A percentile compares a stretch with the other conserved stretches of the same genome.
phyloP scores from a whole-genome alignment of 2,888 invertebrate genomes.

The Patella ulyssiponensis region DNA sequence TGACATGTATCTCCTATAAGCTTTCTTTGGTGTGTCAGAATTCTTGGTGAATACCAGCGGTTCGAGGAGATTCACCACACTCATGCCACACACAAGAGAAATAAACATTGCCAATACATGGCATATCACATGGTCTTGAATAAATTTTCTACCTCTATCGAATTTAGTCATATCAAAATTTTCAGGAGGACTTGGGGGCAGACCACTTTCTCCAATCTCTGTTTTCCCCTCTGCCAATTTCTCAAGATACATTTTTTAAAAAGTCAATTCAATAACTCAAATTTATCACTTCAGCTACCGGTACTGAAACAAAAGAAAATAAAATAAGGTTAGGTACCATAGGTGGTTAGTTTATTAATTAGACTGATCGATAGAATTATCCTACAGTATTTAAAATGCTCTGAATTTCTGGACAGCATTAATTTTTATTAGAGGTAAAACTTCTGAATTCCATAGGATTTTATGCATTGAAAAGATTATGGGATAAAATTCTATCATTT shows the following conservation, averaged over 20 bases:
- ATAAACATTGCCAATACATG: slow-evolving; percentile 82
- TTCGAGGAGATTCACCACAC: slow-evolving; percentile 82
- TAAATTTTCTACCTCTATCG: slow-evolving; percentile 80
- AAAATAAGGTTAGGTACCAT: too few species aligned
- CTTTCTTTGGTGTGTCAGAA: slow-evolving; percentile 78
- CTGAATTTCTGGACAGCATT: too few species aligned
- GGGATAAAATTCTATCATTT: too few species aligned
- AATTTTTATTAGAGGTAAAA: too few species aligned
- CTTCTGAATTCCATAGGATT: too few species aligned
- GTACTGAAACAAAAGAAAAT: too few species aligned
- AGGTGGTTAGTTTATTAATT: too few species aligned
- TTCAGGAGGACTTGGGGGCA: slow-evolving; percentile 56
- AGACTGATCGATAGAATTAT: too few species aligned
- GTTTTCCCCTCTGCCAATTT: neutral
- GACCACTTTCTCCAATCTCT: slow-evolving; percentile 29
- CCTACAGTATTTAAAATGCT: too few species aligned
- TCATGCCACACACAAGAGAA: slow-evolving; percentile 83
- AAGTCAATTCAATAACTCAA: neutral
- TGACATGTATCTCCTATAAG: slow-evolving; percentile 84
- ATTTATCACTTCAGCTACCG: too few species aligned
- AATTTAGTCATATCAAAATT: slow-evolving; percentile 74
- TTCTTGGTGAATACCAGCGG: slow-evolving; percentile 82
- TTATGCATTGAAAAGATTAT: too few species aligned
- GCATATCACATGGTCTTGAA: slow-evolving; percentile 80
- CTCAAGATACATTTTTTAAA: neutral